Evolutionary conservation across 2,113 vertebrate species (phyloP).

Genomic region (Platichthys stellatus): DNA sequence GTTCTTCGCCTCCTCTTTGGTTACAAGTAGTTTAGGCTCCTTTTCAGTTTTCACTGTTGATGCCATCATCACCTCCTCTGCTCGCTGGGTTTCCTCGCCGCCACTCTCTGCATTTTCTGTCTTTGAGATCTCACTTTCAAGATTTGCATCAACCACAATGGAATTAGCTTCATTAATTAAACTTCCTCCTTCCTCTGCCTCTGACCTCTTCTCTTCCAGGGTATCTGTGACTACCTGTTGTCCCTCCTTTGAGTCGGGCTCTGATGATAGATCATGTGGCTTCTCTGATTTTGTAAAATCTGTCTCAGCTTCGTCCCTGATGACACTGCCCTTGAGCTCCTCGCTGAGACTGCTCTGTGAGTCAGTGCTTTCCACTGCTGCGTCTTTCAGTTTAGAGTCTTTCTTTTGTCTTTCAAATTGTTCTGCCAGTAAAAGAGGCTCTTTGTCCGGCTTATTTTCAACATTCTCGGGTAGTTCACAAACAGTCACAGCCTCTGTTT

Average conservation of each 20-base stretch:
- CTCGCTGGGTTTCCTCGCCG: neutral
- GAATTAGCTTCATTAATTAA: slow-evolving; percentile 1
- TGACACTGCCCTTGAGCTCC: slow-evolving; percentile 5
- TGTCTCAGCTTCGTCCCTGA: slow-evolving; percentile 6
- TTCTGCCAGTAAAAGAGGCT: slow-evolving; percentile 49
- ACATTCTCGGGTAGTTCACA: slow-evolving; percentile 59
- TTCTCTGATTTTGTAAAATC: slow-evolving; percentile 21
- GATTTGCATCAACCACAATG: neutral
- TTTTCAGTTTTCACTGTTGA: slow-evolving; percentile 6
- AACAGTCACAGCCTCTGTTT: slow-evolving; percentile 56
- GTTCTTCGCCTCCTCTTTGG: neutral
- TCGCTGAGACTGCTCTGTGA: slow-evolving; percentile 32
- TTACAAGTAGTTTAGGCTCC: slow-evolving; percentile 23
- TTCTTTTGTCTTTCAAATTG: slow-evolving; percentile 38
- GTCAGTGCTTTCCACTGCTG: slow-evolving; percentile 27
- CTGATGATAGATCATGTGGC: slow-evolving; percentile 10
- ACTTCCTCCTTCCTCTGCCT: slow-evolving; percentile 2
- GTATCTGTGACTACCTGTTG: neutral
- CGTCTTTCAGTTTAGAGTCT: slow-evolving; percentile 42
- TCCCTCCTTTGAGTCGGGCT: slow-evolving; percentile 26
- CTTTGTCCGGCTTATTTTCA: slow-evolving; percentile 65
- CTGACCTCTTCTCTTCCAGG: slow-evolving; percentile 9
- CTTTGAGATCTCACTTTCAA: slow-evolving; percentile 10
- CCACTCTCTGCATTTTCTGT: slow-evolving; percentile 25
- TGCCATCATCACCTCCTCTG: slow-evolving; percentile 11